Conservation (phyloP, 2,797 vertebrate species). For the Argentina silus region DNA sequence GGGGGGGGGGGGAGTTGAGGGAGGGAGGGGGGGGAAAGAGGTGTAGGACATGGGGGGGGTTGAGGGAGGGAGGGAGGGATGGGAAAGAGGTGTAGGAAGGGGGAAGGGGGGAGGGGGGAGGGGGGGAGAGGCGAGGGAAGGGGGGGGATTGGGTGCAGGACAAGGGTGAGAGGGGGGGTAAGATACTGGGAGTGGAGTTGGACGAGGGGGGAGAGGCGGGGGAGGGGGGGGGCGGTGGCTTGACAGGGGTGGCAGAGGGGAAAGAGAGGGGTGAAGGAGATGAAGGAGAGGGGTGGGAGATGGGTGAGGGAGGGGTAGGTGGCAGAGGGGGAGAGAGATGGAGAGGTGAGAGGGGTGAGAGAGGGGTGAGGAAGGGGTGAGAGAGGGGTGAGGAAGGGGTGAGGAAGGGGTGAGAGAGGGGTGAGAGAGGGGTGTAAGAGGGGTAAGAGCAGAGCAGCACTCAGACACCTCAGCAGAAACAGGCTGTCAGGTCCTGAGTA, state of each 20-base stretch:
- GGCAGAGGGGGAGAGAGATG: neutral
- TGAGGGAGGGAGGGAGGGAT: constrained; percentile 8
- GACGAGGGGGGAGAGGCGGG: neutral
- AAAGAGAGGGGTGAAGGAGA: neutral
- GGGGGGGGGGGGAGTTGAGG: constrained; percentile 45
- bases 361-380: neutral
- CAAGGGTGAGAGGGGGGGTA: constrained; percentile 12
- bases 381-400: no score
- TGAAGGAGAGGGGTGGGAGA: neutral
- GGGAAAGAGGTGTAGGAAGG: constrained; percentile 30
- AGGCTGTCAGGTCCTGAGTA: no score
- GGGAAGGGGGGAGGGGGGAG: constrained; percentile 50
- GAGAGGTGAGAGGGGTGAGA: neutral
- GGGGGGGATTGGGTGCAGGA: neutral
- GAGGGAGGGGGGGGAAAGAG: constrained; percentile 38
- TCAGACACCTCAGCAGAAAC: no score
- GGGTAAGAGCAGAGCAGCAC: no score
- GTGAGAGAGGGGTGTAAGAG: no score
- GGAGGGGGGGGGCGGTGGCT: neutral
- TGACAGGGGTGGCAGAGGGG: neutral
- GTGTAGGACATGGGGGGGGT: constrained; percentile 3
- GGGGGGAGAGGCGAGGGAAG: constrained; percentile 12
- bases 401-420: neutral
- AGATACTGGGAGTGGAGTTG: neutral
- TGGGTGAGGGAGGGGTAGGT: neutral